These are phyloP conservation scores for Dolichotis patagonum DNA, from an alignment of 2,113 vertebrate genomes.

Conservation along the genomic window DNA sequence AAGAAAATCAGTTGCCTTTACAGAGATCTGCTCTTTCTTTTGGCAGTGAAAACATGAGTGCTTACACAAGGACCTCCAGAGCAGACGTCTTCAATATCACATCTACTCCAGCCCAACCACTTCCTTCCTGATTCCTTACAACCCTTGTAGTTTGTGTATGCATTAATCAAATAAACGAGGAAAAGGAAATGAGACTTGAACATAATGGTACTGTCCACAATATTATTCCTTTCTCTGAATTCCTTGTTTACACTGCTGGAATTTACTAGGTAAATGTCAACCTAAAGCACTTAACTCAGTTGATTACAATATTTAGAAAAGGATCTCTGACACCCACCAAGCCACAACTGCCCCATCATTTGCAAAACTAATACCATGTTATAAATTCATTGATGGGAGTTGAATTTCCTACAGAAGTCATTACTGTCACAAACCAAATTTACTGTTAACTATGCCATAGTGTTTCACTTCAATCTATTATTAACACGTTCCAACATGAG, in stretches of 20 bases:
- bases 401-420: constrained; percentile 16
- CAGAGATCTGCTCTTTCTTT: not conserved
- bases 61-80: not conserved
- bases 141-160: not conserved
- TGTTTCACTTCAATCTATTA: constrained; percentile 9
- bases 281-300: not conserved
- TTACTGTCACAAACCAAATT: not conserved
- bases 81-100: not conserved
- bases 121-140: not conserved
- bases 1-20: not conserved
- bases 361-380: constrained; percentile 6
- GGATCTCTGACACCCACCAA: not conserved
- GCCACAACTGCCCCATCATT: not conserved
- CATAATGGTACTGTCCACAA: not conserved
- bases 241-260: constrained; percentile 16
- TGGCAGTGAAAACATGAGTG: not conserved
- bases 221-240: not conserved
- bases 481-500: not conserved
- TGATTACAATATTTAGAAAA: constrained; percentile 19
- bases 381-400: not conserved
- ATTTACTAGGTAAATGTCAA: not conserved
- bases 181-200: not conserved
- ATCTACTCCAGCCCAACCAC: not conserved
- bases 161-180: not conserved
- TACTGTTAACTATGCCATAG: not conserved